Conservation (phyloP, 2,113 vertebrate species). For the Podarcis cretensis region DNA sequence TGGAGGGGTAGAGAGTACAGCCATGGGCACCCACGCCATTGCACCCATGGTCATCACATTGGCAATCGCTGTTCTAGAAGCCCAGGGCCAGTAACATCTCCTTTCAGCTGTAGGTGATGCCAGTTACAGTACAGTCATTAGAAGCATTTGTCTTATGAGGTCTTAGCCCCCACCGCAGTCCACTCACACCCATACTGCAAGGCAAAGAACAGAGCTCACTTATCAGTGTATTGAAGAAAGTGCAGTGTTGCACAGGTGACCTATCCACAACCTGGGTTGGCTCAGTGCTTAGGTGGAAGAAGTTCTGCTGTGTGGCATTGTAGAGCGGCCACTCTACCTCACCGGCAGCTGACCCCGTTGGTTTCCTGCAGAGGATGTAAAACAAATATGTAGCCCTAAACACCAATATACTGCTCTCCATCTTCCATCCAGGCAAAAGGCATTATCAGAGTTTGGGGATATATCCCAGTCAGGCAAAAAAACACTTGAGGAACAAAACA, state of each 20-base stretch:
- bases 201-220: neutral
- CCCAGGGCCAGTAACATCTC: too few species aligned
- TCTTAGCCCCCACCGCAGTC: neutral
- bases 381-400: neutral
- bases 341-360: neutral
- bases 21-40: too few species aligned
- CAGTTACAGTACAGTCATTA: neutral
- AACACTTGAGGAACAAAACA: too few species aligned
- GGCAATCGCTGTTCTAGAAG: too few species aligned
- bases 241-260: neutral
- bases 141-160: neutral
- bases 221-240: neutral
- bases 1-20: too few species aligned
- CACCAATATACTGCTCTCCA: too few species aligned
- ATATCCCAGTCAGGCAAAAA: too few species aligned
- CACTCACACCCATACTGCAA: neutral
- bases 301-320: conserved; percentile 3
- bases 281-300: neutral
- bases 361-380: neutral
- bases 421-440: too few species aligned
- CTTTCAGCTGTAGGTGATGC: neutral
- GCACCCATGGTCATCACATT: too few species aligned
- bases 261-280: neutral
- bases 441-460: too few species aligned
- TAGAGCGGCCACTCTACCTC: conserved; percentile 6